phyloP scores from a whole-genome alignment of 1,140 invertebrate genomes.

The Brachionus sp. region DNA sequence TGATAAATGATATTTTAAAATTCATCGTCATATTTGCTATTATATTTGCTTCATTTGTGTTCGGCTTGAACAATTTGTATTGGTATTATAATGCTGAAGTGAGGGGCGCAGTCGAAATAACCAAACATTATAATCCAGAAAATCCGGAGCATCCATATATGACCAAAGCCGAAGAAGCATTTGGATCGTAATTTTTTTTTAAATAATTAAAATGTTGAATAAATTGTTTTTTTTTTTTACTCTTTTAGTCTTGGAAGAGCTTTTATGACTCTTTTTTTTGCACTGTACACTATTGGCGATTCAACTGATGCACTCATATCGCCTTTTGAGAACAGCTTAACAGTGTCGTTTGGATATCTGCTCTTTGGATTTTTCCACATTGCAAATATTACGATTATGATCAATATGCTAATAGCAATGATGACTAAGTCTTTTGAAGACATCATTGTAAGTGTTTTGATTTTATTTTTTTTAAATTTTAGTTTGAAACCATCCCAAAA shows the following conservation, averaged over 20 bases:
- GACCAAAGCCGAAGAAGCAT: too few species aligned
- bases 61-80: conserved; percentile 59
- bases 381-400: conserved; percentile 61
- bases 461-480: too few species aligned
- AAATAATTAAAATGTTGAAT: too few species aligned
- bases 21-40: conserved; percentile 51
- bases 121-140: too few species aligned
- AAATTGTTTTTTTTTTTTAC: neutral
- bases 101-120: too few species aligned
- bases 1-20: conserved; percentile 57
- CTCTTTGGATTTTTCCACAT: conserved; percentile 58
- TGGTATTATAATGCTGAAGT: conserved; percentile 59
- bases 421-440: conserved; percentile 63
- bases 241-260: conserved; percentile 61
- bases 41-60: conserved; percentile 59
- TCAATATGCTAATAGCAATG: conserved; percentile 64
- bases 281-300: conserved; percentile 69
- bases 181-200: too few species aligned
- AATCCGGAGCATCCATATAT: too few species aligned
- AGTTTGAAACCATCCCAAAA: too few species aligned
- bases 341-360: conserved; percentile 54
- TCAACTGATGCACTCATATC: conserved; percentile 66
- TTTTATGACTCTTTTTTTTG: conserved; percentile 72
- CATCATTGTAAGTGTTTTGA: conserved; percentile 22
- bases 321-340: conserved; percentile 49